Evolutionary conservation across 1,140 invertebrate genomes (phyloP).

Genomic region (Drosophila kepulauana): DNA sequence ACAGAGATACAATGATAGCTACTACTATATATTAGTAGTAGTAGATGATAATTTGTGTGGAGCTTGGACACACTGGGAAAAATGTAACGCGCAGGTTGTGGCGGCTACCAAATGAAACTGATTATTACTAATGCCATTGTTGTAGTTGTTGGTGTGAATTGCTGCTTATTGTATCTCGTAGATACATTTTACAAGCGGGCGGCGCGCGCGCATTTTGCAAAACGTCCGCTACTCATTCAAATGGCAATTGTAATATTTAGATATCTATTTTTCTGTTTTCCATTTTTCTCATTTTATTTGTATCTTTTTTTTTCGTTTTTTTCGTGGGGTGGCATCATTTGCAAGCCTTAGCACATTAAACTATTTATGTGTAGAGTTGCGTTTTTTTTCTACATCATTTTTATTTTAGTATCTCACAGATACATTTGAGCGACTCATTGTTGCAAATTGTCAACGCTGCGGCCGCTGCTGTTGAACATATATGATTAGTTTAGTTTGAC

Average conservation of each 20-base stretch:
- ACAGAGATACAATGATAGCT: constrained; percentile 22
- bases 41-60: constrained; percentile 47
- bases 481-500: constrained; percentile 78
- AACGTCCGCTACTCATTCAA: constrained; percentile 44
- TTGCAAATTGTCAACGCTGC: constrained; percentile 69
- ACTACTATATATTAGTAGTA: neutral
- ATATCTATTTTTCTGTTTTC: constrained; percentile 38
- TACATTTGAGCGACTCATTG: constrained; percentile 62
- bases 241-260: constrained; percentile 61
- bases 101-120: constrained; percentile 76
- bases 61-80: constrained; percentile 69
- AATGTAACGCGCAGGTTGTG: constrained; percentile 73
- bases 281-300: constrained; percentile 37
- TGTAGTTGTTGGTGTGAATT: constrained; percentile 68
- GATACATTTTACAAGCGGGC: constrained; percentile 57
- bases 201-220: constrained; percentile 53
- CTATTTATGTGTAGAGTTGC: constrained; percentile 79
- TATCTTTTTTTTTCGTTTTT: constrained; percentile 20
- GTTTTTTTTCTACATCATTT: constrained; percentile 31
- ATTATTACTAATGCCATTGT: constrained; percentile 76
- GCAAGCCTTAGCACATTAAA: constrained; percentile 81
- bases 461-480: constrained; percentile 36
- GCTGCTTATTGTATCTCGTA: constrained; percentile 76
- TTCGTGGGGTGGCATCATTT: constrained; percentile 72
- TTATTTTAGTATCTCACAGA: constrained; percentile 57